Conservation (phyloP, 2,797 vertebrate genomes). For the Hemitrygon akajei region DNA sequence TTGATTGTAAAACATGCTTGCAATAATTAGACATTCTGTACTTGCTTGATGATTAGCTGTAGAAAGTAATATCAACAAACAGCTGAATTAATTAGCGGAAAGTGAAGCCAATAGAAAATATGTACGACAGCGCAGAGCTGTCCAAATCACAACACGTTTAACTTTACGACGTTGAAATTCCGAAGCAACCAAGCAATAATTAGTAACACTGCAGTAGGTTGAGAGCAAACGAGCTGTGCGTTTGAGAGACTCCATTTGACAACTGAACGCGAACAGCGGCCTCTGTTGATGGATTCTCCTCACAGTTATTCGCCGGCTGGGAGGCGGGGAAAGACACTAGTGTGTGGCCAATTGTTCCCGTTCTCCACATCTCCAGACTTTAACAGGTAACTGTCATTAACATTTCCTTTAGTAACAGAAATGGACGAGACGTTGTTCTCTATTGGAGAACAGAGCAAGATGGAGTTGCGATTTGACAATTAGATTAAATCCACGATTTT, state of each 20-base stretch:
- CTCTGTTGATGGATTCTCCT: constrained; percentile 29
- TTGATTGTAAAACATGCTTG: constrained; percentile 27
- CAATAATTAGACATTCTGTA: constrained; percentile 24
- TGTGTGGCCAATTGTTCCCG: background rate
- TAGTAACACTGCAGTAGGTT: constrained; percentile 36
- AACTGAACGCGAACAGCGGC: constrained; percentile 35
- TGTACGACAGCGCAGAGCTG: constrained; percentile 4
- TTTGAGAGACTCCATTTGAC: constrained; percentile 9
- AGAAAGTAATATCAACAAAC: constrained; percentile 35
- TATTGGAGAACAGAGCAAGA: background rate
- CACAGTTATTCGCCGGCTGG: background rate
- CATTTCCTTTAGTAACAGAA: background rate
- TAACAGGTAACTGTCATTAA: background rate
- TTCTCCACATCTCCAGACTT: background rate
- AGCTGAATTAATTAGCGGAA: constrained; percentile 30
- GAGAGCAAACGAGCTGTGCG: background rate
- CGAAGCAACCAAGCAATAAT: constrained; percentile 21
- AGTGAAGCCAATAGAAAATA: constrained; percentile 29
- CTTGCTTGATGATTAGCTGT: constrained; percentile 28
- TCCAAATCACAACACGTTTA: constrained; percentile 31
- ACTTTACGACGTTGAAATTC: constrained; percentile 24
- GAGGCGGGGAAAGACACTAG: background rate
- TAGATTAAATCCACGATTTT: background rate
- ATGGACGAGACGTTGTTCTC: background rate
- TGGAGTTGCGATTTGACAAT: background rate